These are phyloP conservation scores for Camptogramma bilineatum DNA, from an alignment of 2,888 invertebrate species.

Conservation along the genomic window DNA sequence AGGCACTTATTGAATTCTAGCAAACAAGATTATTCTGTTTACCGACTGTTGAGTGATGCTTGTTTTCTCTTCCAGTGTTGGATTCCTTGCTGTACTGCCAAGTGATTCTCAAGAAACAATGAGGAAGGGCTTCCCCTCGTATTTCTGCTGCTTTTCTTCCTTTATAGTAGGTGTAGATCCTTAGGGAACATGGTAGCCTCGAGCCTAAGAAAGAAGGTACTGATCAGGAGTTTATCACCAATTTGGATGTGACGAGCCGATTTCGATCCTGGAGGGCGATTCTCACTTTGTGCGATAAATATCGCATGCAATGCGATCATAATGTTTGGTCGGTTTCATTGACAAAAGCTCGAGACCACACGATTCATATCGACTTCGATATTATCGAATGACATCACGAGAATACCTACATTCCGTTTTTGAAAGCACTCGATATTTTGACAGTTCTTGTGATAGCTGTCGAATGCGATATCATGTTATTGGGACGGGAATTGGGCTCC, in stretches of 20 bases:
- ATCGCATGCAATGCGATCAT: no score
- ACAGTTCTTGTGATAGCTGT: no score
- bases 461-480: no score
- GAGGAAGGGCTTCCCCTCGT: conserved; percentile 40
- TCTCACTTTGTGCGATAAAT: no score
- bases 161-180: conserved; percentile 30
- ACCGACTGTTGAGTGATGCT: neutral
- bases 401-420: no score
- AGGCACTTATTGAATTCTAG: neutral
- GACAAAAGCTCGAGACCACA: no score
- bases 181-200: conserved; percentile 13
- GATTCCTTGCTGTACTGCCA: conserved; percentile 82
- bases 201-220: conserved; percentile 18
- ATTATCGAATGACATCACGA: no score
- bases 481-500: no score
- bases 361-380: no score
- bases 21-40: neutral
- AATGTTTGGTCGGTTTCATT: no score
- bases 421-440: no score
- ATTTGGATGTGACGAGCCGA: neutral
- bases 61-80: conserved; percentile 68
- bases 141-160: conserved; percentile 11
- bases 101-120: conserved; percentile 78
- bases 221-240: conserved; percentile 2
- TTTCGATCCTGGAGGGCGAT: no score